These are phyloP conservation scores for Leucozona laternaria DNA, from an alignment of 2,888 invertebrate species.

Conservation along the genomic window DNA sequence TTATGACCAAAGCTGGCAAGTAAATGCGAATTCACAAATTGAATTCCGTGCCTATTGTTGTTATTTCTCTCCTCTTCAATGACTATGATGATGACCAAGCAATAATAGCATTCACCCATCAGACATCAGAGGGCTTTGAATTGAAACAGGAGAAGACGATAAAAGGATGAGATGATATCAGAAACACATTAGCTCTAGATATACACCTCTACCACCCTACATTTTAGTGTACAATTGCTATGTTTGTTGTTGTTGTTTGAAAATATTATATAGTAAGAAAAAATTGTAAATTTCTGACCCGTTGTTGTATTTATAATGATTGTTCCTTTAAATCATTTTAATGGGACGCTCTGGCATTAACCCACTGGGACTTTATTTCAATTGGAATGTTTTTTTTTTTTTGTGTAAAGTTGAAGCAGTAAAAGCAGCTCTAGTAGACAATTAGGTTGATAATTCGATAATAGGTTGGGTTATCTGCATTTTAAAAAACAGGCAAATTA, in stretches of 20 bases:
- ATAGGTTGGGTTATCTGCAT: too few relatives aligned
- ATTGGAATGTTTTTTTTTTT: too few relatives aligned
- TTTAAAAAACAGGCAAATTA: too few relatives aligned
- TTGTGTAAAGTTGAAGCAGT: too few relatives aligned
- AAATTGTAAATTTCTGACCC: neutral
- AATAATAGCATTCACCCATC: conserved; percentile 34
- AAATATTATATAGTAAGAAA: neutral
- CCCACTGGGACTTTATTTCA: too few relatives aligned
- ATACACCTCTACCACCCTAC: neutral
- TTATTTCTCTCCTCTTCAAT: conserved; percentile 36
- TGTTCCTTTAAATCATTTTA: neutral
- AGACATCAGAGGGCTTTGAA: neutral
- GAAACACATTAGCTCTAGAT: neutral
- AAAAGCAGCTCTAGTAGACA: too few relatives aligned
- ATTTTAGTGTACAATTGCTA: neutral
- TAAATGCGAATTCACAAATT: conserved; percentile 73
- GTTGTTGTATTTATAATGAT: neutral
- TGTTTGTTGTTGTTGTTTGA: neutral
- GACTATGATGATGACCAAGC: conserved; percentile 53
- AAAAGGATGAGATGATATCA: neutral
- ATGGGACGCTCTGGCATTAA: too few relatives aligned
- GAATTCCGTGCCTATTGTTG: conserved; percentile 69
- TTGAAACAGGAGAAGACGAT: neutral
- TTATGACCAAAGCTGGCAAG: conserved; percentile 68
- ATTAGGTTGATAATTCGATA: too few relatives aligned